These are phyloP conservation scores for Darevskia nairensis DNA, from an alignment of 2,797 vertebrate species.

Conservation along the genomic window DNA sequence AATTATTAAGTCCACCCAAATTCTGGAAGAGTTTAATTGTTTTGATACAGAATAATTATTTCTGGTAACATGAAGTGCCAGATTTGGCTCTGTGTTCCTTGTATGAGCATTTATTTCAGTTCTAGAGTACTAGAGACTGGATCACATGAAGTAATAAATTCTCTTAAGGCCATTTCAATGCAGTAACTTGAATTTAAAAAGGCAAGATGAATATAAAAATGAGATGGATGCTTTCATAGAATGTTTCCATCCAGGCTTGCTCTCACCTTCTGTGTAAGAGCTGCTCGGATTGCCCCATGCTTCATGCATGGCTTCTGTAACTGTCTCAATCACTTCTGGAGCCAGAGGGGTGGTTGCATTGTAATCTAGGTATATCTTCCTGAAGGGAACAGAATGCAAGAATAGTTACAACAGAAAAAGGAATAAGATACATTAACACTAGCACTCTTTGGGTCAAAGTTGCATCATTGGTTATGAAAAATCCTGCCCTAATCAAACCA, in stretches of 20 bases:
- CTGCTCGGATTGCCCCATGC: slow-evolving; percentile 98
- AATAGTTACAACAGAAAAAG: background rate
- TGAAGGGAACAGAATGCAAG: slow-evolving; percentile 8
- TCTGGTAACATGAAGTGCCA: background rate
- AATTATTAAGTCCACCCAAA: background rate
- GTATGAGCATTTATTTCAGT: too few species aligned
- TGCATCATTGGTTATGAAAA: background rate
- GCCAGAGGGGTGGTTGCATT: slow-evolving; percentile 93
- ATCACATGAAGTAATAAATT: too few species aligned
- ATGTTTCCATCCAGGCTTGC: background rate
- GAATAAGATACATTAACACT: background rate
- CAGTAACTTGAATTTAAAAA: too few species aligned
- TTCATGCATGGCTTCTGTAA: slow-evolving; percentile 84
- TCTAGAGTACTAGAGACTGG: too few species aligned
- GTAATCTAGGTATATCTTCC: slow-evolving; percentile 91
- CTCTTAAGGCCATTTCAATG: too few species aligned
- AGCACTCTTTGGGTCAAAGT: accelerated
- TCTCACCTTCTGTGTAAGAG: slow-evolving; percentile 86
- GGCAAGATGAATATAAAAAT: too few species aligned
- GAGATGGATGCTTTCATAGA: background rate
- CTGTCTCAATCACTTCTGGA: slow-evolving; percentile 81
- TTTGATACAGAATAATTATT: background rate
- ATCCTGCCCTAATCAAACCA: accelerated
- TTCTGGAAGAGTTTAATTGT: background rate
- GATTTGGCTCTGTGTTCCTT: too few species aligned